Conservation (phyloP, 2,797 vertebrate genomes). For the Spinibarbus caldwelli region DNA sequence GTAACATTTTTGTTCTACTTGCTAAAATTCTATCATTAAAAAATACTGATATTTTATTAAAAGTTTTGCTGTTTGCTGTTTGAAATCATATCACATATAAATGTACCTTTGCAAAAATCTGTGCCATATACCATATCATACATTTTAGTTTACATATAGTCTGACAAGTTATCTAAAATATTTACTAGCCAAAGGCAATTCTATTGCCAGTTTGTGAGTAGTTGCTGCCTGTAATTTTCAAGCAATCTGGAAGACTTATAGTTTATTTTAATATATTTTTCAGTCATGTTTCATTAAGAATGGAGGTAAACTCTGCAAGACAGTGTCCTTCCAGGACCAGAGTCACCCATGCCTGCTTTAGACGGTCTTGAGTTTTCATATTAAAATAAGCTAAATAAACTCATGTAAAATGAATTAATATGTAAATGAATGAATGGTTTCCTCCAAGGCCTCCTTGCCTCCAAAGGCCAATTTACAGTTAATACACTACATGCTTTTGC, state of each 20-base stretch:
- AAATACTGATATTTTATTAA: neutral
- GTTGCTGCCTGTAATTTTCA: neutral
- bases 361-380: constrained; percentile 48
- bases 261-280: neutral
- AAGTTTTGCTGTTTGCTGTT: neutral
- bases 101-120: neutral
- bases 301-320: neutral
- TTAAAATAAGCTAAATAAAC: constrained; percentile 52
- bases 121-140: neutral
- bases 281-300: neutral
- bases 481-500: constrained; percentile 63
- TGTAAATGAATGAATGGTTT: constrained; percentile 59
- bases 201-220: neutral
- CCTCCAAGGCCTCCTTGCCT: constrained; percentile 55
- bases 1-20: neutral
- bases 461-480: constrained; percentile 63
- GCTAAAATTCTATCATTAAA: neutral
- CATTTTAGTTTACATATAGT: neutral
- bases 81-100: neutral
- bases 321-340: neutral
- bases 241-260: neutral
- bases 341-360: neutral
- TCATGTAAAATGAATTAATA: constrained; percentile 61
- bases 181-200: neutral
- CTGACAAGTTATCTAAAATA: neutral